Evolutionary conservation across 2,113 vertebrate species (phyloP).

Genomic region (Atherinomorus stipes): DNA sequence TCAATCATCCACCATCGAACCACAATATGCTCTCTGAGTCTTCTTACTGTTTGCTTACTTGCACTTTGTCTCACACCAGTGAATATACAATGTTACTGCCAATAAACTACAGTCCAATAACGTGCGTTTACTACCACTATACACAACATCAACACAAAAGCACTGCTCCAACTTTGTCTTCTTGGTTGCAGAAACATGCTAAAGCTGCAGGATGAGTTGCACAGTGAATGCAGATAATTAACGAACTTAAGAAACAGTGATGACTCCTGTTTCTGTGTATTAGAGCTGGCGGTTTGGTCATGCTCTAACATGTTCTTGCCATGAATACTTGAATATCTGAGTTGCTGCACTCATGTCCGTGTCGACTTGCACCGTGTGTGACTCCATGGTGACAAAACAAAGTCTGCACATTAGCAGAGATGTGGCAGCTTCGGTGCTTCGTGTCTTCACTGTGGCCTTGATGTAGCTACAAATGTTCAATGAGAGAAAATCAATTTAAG

Average conservation of each 20-base stretch:
- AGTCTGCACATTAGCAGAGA: no score
- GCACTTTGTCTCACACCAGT: slow-evolving; percentile 23
- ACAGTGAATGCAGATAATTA: neutral
- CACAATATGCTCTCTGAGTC: slow-evolving; percentile 27
- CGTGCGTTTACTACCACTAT: neutral
- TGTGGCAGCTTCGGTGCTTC: no score
- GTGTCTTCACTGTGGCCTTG: neutral
- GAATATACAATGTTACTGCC: slow-evolving; percentile 8
- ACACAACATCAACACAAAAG: neutral
- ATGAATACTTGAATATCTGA: no score
- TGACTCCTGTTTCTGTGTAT: neutral
- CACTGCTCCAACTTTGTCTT: neutral
- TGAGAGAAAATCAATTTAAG: no score
- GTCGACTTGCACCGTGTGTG: no score
- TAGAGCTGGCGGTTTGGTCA: no score
- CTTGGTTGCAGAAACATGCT: neutral
- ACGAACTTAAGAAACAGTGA: neutral
- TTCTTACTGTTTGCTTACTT: slow-evolving; percentile 16
- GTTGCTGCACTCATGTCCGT: no score
- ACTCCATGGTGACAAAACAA: no score
- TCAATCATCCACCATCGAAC: slow-evolving; percentile 58
- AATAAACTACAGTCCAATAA: neutral
- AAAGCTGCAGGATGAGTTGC: neutral
- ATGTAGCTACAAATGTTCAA: no score
- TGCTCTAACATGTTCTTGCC: no score